Base-by-base conservation (phyloP, 2,113 vertebrate species). In the Melospiza melodia region DNA sequence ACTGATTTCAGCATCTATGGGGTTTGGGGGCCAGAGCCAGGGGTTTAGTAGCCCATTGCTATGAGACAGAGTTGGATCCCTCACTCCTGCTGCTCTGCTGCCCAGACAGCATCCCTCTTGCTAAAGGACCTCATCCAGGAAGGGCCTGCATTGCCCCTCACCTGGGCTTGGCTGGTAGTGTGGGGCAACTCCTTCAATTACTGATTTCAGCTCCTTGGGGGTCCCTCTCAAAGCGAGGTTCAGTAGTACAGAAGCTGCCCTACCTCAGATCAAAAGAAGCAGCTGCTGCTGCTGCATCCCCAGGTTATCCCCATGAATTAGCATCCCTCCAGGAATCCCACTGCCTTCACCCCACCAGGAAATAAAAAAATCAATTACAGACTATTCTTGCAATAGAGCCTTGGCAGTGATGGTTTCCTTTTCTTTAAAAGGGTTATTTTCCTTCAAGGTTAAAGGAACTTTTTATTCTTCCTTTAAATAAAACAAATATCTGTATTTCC, bases 1-100 rank as follows among this genome's bases (percentile, higher is more conserved):
- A n/a, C 27, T 0, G n/a, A 71, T 67, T 66, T 83, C 74, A 94
- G 27, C 3, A 1, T 51, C 33, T 1, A 1, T 1, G 0, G 2
- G 14, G 23, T 66, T 49, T 77, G 22, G 41, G 35, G 18, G 9
- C 17, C 46, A 30, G 35, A 48, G 33, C 35, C 41, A 25, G 0
- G 54, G 12, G 6, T 27, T 54, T 39, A 46, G 1, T 35, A 48
- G 48, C 15, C 28, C 30, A 2, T 22, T 2, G 2, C 43, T 30
- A 1, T 0, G 3, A 41, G 39, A 35, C 51, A 5, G 3, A 72
- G 35, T 27, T 52, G 25, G 37, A 27, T 19, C 27, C 7, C 54
- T 51, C 0, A 1, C 21, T 43, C 6, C 39, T 55, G 39, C 43
- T 2, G 10, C n/a, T 57, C 19, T 54, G 35, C 35, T 0, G 0